Conservation (phyloP, 1,140 invertebrate species). For the Bombus turneri region DNA sequence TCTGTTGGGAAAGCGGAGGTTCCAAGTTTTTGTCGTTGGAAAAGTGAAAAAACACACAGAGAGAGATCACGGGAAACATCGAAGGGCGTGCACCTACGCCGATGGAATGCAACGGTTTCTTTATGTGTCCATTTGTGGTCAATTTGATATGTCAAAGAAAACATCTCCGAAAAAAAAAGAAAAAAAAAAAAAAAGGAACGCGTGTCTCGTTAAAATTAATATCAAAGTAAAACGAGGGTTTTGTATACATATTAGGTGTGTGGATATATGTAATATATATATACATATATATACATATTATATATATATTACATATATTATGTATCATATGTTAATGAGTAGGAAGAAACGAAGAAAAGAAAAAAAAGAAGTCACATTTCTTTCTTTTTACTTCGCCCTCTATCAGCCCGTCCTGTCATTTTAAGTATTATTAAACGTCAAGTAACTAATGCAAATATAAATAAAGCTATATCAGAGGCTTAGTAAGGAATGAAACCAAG, state of each 20-base stretch:
- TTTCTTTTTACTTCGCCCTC: constrained; percentile 38
- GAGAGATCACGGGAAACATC: constrained; percentile 60
- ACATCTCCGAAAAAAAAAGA: constrained; percentile 65
- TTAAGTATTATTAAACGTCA: constrained; percentile 72
- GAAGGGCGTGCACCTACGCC: constrained; percentile 62
- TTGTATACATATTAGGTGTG: neutral
- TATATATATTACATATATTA: constrained; percentile 34
- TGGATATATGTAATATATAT: neutral
- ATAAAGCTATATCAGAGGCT: constrained; percentile 67
- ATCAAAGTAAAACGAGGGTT: constrained; percentile 62
- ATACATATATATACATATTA: neutral
- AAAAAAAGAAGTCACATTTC: constrained; percentile 45
- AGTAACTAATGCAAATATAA: constrained; percentile 69
- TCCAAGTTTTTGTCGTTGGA: constrained; percentile 3
- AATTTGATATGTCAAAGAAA: constrained; percentile 81
- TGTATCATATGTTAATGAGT: constrained; percentile 23
- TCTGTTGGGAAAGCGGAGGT: too few species aligned
- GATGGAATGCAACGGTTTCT: constrained; percentile 74
- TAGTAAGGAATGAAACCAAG: constrained; percentile 51
- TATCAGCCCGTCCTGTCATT: constrained; percentile 45
- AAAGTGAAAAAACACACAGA: constrained; percentile 28
- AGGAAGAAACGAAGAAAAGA: neutral
- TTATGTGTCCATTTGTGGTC: constrained; percentile 71
- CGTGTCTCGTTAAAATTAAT: constrained; percentile 57
- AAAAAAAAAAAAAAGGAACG: constrained; percentile 67